Base-by-base conservation (phyloP, 2,113 vertebrate genomes). In the Oxyura jamaicensis region DNA sequence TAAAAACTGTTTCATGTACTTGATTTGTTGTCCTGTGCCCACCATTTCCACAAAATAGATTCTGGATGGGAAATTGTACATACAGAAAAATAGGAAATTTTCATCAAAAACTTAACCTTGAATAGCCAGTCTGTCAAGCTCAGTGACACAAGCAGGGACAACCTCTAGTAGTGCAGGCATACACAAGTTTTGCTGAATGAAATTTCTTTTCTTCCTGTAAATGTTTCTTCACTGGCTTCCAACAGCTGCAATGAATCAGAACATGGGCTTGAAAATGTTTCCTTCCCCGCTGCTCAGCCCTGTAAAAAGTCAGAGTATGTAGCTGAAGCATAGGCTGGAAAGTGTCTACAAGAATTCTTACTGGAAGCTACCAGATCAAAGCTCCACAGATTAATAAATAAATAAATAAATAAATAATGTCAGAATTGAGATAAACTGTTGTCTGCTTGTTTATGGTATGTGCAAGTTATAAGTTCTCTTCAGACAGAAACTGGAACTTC, bases 261-360 rank as follows among this genome's bases (percentile, higher is more conserved):
- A 58, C 31, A 53, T 0, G 0, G 7, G 22, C 55, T 65, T 44
- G 20, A 71, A 56, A 81, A 7, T 0, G 3, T 16, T 79, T 26
- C 20, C 25, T 85, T 93, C 67, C 17, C 17, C 60, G 28, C 58
- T 79, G 35, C 48, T 35, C 31, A 73, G n/a, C 23, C 11, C 35
- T n/a, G 25, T 50, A 44, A 75, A 11, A 59, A 71, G 22, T 20
- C n/a, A 73, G 19, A 46, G 36, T 41, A 16, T 3, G 1, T 52
- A 56, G 10, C 25, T 73, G 33, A 68, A 83, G 48, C 35, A n/a
- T 3, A 31, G 19, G 12, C 10, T 52, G 26, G 28, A 88, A 79
- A 73, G 8, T 3, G 2, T 25, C 21, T 77, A 39, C 35, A 72
- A 52, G 14, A 76, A 65, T 83, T 83, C n/a, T 65, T 65, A 20